Evolutionary conservation across 2,113 vertebrate species (phyloP).

Genomic region (Oncorhynchus kisutch): DNA sequence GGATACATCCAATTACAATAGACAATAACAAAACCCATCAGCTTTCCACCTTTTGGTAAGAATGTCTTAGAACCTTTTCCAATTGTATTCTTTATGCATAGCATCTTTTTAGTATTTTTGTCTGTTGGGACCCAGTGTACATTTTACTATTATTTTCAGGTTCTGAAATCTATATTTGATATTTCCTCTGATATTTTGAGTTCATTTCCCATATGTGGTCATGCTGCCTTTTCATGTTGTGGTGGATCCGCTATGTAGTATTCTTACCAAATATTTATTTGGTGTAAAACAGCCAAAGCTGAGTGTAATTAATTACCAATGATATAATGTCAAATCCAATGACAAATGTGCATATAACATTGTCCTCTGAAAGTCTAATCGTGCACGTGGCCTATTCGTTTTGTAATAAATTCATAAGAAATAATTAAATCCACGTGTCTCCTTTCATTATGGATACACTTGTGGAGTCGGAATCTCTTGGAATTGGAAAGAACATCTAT

Average conservation of each 20-base stretch:
- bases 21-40: no score
- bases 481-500: conserved; percentile 59
- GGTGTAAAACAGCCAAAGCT: conserved; percentile 69
- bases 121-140: neutral
- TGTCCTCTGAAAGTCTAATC: conserved; percentile 53
- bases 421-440: conserved; percentile 77
- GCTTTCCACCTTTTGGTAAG: no score
- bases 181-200: conserved; percentile 32
- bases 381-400: conserved; percentile 61
- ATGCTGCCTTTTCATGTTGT: conserved; percentile 44
- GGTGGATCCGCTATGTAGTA: conserved; percentile 43
- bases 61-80: no score
- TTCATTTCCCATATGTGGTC: conserved; percentile 38
- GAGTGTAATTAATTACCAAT: conserved; percentile 65
- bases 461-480: conserved; percentile 58
- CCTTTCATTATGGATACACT: conserved; percentile 66
- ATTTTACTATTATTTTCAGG: conserved; percentile 3
- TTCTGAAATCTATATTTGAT: conserved; percentile 31
- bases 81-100: no score
- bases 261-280: conserved; percentile 82
- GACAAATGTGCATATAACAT: conserved; percentile 73
- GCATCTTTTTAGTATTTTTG: neutral
- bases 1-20: no score
- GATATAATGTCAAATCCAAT: conserved; percentile 61
- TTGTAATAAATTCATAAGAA: conserved; percentile 74